Evolutionary conservation across 2,797 vertebrate species (phyloP).

Genomic region (Spondyliosoma cantharus): DNA sequence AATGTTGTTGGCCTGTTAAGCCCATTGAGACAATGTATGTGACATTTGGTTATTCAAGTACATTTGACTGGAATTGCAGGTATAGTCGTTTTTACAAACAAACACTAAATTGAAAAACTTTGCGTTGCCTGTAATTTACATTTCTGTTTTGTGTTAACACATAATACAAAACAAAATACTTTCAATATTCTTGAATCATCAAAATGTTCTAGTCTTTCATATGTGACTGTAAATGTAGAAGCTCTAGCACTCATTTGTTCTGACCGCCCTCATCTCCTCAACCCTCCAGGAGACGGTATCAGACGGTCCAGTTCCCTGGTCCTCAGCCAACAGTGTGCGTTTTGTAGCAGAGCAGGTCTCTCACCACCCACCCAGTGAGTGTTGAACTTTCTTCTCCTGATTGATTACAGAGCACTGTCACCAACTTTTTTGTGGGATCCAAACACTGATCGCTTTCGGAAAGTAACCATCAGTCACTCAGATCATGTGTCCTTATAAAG

Average conservation of each 20-base stretch:
- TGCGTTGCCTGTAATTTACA: neutral
- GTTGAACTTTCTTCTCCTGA: neutral
- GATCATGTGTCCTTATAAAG: neutral
- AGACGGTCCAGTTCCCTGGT: conserved; percentile 94
- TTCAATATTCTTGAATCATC: neutral
- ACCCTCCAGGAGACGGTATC: conserved; percentile 88
- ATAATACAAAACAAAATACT: neutral
- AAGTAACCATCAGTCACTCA: neutral
- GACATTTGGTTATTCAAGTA: conserved; percentile 5
- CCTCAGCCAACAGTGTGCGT: conserved; percentile 91
- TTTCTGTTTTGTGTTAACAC: neutral
- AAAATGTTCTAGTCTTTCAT: neutral
- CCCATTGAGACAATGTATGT: neutral
- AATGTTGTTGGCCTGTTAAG: neutral
- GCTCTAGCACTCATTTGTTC: neutral
- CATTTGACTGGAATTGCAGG: neutral
- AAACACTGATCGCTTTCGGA: neutral
- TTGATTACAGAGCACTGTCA: neutral
- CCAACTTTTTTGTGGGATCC: neutral
- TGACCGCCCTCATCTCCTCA: conserved; percentile 7
- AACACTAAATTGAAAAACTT: neutral
- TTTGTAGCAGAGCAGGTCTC: conserved; percentile 99
- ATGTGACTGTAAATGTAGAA: neutral
- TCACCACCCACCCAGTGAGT: conserved; percentile 99
- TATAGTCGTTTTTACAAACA: neutral